Conservation (phyloP, 2,797 vertebrate species). For the Gorsachius magnificus region DNA sequence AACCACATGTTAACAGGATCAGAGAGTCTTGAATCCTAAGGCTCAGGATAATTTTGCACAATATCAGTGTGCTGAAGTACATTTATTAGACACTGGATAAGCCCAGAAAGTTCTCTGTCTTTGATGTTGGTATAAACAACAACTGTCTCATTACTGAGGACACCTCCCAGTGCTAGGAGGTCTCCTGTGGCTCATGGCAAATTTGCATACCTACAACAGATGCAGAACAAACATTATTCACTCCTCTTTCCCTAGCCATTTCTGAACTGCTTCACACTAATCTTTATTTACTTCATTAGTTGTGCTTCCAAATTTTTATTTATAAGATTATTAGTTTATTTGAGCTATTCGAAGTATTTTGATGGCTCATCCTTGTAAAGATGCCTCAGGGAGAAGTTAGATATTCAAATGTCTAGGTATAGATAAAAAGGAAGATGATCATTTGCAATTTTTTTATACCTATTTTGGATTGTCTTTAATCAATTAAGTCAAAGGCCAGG, state of each 20-base stretch:
- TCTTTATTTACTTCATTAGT: conserved; percentile 36
- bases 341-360: neutral
- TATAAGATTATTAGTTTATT: neutral
- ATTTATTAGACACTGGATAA: neutral
- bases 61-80: neutral
- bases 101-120: neutral
- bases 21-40: neutral
- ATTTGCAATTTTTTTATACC: neutral
- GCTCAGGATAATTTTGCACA: neutral
- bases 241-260: neutral
- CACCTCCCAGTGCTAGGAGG: neutral
- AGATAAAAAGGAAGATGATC: neutral
- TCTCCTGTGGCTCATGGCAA: neutral
- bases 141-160: neutral
- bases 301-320: neutral
- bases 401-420: neutral
- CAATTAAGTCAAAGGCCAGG: neutral
- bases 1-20: neutral
- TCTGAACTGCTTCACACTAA: neutral
- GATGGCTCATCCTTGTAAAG: conserved; percentile 13
- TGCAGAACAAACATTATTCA: neutral
- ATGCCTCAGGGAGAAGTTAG: neutral
- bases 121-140: neutral
- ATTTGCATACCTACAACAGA: conserved; percentile 14
- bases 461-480: conserved; percentile 10